Conservation (phyloP, 2,797 vertebrate species). For the Periparus ater region DNA sequence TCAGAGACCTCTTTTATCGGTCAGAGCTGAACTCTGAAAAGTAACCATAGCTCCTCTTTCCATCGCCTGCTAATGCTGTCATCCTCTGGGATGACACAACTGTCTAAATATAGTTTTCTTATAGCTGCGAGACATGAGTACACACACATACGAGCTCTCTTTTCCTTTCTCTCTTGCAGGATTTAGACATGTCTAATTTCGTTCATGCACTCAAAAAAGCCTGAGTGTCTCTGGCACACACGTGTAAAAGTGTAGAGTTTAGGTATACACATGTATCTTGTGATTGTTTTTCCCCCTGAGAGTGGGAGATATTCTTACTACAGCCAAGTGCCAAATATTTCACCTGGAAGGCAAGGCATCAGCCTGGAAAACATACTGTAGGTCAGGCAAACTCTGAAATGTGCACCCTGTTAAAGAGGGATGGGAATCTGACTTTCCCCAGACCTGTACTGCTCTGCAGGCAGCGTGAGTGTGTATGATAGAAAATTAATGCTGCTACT, state of each 20-base stretch:
- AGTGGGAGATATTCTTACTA: background rate
- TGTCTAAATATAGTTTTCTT: conserved; percentile 71
- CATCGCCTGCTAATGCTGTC: conserved; percentile 47
- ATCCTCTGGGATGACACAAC: conserved; percentile 67
- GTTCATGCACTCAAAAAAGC: background rate
- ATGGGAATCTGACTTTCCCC: background rate
- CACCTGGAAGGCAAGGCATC: background rate
- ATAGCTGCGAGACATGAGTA: background rate
- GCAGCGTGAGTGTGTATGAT: background rate
- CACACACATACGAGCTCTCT: fast-evolving
- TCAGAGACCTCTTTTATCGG: background rate
- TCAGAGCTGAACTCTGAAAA: conserved; percentile 58
- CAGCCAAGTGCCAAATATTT: background rate
- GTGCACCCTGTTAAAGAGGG: background rate
- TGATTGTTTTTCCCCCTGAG: fast-evolving
- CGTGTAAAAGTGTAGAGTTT: background rate
- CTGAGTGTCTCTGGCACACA: background rate
- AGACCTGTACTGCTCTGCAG: background rate
- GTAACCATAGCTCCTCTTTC: conserved; percentile 66
- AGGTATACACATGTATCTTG: background rate
- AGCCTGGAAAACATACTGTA: background rate
- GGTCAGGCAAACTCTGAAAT: background rate
- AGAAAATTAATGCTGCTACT: background rate
- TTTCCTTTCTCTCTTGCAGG: background rate
- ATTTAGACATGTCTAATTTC: background rate